A percentile compares a stretch with the other conserved stretches of the same genome.
These are phyloP conservation scores for Syritta pipiens DNA, from an alignment of 2,888 invertebrate genomes.

Conservation along the genomic window DNA sequence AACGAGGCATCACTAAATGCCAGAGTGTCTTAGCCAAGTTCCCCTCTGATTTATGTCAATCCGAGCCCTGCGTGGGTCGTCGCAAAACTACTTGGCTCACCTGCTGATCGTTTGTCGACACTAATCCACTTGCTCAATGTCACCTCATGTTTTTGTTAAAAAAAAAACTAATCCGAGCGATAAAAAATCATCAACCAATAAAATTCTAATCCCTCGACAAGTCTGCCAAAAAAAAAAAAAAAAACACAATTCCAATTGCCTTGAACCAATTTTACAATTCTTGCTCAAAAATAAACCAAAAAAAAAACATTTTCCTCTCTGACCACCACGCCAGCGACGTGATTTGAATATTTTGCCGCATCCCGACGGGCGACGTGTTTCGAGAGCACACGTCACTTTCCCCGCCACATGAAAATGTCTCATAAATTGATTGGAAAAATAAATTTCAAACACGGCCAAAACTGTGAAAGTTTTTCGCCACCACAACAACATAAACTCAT, in stretches of 20 bases:
- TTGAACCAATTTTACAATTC: constrained; percentile 41
- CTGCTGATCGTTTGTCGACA: no score
- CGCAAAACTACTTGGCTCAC: no score
- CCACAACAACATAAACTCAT: no score
- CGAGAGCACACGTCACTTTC: constrained; percentile 7
- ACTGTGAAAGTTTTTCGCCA: neutral
- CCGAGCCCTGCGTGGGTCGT: no score
- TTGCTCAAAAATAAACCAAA: neutral
- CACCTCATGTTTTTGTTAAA: no score
- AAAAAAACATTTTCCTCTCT: neutral
- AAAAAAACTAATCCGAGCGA: no score
- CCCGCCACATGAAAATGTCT: neutral
- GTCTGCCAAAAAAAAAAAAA: constrained; percentile 8
- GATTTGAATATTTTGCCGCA: constrained; percentile 21
- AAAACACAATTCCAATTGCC: neutral
- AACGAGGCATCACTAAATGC: no score
- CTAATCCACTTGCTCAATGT: no score
- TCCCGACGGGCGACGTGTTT: constrained; percentile 18
- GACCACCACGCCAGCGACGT: constrained; percentile 8
- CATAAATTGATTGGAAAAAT: constrained; percentile 32
- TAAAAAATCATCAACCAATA: neutral
- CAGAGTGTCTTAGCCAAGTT: no score
- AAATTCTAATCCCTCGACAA: neutral
- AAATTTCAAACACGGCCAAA: neutral
- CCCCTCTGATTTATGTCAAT: no score